Evolutionary conservation across 2,113 vertebrate species (phyloP), one percentile per base, ranked within the genome.

Genomic region (Gymnocephalus cernua): DNA sequence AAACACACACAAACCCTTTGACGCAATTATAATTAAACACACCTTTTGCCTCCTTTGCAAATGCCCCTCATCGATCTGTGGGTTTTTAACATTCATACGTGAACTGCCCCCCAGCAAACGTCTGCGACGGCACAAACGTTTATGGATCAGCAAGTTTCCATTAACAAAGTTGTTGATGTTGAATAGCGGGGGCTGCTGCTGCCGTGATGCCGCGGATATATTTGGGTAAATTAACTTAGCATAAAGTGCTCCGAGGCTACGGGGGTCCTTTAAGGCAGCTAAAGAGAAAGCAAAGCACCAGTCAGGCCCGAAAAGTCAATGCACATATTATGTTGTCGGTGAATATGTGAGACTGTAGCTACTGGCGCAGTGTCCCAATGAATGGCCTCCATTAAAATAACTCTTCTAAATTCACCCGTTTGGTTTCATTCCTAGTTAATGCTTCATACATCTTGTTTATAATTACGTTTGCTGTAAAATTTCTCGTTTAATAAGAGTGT

Each of bases 91-190:
- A 96, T 96, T 96, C 96, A 95, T 95, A 93, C 91, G 80, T 91
- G 86, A 95, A 91, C 96, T 96, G 97, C 97, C 97, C 97, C 96
- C 91, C 48, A 98, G 98, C 97, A 91, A 96, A 95, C 92, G 94
- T 95, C 96, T 95, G 93, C 64, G 53, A 94, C 93, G 86, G 93
- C 91, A 78, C 82, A 69, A 93, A 48, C 91, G 95, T 96, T 94
- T 96, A 98, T 93, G 98, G 98, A 99, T 99, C 98, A 98, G 95
- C 94, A 95, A 92, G 93, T 98, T 99, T 97, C 97, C 96, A 99
- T 99, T 98, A 98, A 96, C 94, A 93, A 95, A 96, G 95, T 95
- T 94, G 94, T 95, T 95, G 96, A 96, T 96, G 94, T 89, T 89
- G 95, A 89, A 94, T 87, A 75, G 88, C 63, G 6, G 76, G 54